Base-by-base conservation (phyloP, 2,797 vertebrate genomes). In the Hemitrygon akajei region DNA sequence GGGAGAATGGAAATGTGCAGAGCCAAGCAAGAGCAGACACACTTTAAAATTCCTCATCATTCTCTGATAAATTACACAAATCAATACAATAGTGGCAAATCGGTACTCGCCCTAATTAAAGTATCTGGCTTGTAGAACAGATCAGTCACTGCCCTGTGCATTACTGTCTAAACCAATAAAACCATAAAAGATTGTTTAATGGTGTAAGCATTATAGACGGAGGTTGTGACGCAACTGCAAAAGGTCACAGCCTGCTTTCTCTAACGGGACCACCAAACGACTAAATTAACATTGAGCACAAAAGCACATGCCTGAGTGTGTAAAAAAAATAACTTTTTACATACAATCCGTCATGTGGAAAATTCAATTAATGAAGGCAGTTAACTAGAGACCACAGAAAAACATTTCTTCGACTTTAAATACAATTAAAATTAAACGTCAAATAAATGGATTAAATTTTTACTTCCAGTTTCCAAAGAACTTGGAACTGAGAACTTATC, bases 141-240 rank as follows among this genome's bases (percentile, higher is more conserved):
- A 96, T 95, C 96, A 96, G 96, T 96, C 95, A 93, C 94, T 95
- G 95, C 96, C 94, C 94, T 95, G 94, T 96, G 96, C 97, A 97
- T 97, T 97, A 97, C 96, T 95, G 96, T 97, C 96, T 95, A 94
- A 95, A 94, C 95, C 96, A 97, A 97, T 97, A 97, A 97, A 97
- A 96, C 95, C 95, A 96, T 96, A 97, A 97, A 97, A 96, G 95
- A 95, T 97, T 97, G 94, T 96, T 96, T 95, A 97, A 97, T 96
- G 95, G 75, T 95, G 96, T 94, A 95, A 95, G 95, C 94, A 94
- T 95, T 94, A 95, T 95, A 94, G 94, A 94, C 93, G 25, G 91
- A 95, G 95, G 95, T 94, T 94, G 95, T 95, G 95, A 95, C 86
- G 94, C 94, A 95, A 94, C 76, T 94, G 73, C 94, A 96, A 94